These are phyloP conservation scores for Plumapathes pennacea DNA, from an alignment of 92 coral and sea anemone species.

Conservation along the genomic window DNA sequence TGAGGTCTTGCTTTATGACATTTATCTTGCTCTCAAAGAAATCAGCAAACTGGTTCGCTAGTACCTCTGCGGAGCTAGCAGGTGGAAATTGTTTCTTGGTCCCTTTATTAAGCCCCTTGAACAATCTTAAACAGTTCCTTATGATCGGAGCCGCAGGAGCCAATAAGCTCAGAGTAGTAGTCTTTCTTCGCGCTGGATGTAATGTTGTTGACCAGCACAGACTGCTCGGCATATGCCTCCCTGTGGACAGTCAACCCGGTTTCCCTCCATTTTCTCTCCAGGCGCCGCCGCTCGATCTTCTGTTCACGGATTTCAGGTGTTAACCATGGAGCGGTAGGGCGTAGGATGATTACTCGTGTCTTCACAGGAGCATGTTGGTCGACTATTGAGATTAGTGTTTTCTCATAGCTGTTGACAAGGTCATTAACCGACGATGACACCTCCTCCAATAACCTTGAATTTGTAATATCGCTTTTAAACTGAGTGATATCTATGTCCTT, in stretches of 20 bases:
- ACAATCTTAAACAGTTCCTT: conserved; percentile 18
- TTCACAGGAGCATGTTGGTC: conserved; percentile 22
- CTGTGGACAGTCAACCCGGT: conserved; percentile 25
- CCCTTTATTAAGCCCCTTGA: conserved; percentile 25
- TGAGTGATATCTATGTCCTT: conserved; percentile 2
- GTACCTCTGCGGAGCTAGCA: conserved; percentile 13
- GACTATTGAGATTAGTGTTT: conserved; percentile 1
- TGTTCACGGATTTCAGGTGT: conserved; percentile 1
- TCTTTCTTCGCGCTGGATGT: conserved; percentile 16
- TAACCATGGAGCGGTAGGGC: conserved; percentile 29
- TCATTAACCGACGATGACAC: background rate
- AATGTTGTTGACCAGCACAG: conserved; percentile 12
- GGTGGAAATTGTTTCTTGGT: conserved; percentile 23
- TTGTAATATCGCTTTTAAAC: conserved; percentile 5
- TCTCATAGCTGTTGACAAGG: conserved; percentile 12
- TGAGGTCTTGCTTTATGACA: conserved; percentile 12
- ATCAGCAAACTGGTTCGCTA: conserved; percentile 29
- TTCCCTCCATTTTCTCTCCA: conserved; percentile 15
- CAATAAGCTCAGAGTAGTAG: conserved; percentile 28
- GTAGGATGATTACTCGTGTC: conserved; percentile 11
- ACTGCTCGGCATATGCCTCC: conserved; percentile 14
- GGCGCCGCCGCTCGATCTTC: conserved; percentile 7
- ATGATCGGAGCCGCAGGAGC: conserved; percentile 24
- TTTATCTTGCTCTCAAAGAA: conserved; percentile 16
- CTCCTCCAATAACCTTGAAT: conserved; percentile 2